Evolutionary conservation across 2,888 invertebrate species (phyloP), one percentile per base, ranked within the genome.

Genomic region (Nomada ruficornis): DNA sequence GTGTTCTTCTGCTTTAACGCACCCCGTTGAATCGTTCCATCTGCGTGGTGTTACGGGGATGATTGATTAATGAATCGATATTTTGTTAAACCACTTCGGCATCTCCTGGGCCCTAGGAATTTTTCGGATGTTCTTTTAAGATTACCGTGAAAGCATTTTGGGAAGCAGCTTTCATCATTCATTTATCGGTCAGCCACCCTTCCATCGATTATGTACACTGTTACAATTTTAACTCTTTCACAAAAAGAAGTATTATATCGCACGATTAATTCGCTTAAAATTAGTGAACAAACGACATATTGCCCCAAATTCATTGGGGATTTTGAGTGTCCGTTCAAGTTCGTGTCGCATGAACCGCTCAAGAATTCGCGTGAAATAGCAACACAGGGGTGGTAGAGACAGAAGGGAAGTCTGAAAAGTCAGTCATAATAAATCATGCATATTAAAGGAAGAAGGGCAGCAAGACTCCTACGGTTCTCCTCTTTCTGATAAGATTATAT

Each of bases 351-450:
- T 20, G n/a, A 54, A 7, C 0, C 52, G 52, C n/a, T 4, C 3
- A 7, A n/a, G 18, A 18, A 18, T 7, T 18, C 7, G 1, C 54
- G 54, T 54, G n/a, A n/a, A 20, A 54, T 54, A n/a, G 7, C 20
- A 11, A 20, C 7, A 54, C 20, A 7, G 36, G 7, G 36, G 36
- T n/a, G 54, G n/a, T 11, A 20, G 54, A 54, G 54, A 54, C 54
- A 54, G 54, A 36, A 60, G 70, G 29, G 57, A 55, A 63, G 82
- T 82, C 75, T 64, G 67, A 74, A 23, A 84, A 84, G 88, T 84
- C 86, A 59, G 76, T 65, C 82, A 88, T 88, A 86, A 88, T 88
- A 88, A 88, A 88, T 88, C 88, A 88, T 88, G 88, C 86, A 88
- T 88, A 88, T 88, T 88, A 88, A 88, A 86, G 55, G 69, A 36